Percentiles rank a stretch among this genome's conserved stretches.
Evolutionary conservation across 2,888 invertebrate genomes (phyloP).

Genomic region (Liopterus haemorrhoidalis): DNA sequence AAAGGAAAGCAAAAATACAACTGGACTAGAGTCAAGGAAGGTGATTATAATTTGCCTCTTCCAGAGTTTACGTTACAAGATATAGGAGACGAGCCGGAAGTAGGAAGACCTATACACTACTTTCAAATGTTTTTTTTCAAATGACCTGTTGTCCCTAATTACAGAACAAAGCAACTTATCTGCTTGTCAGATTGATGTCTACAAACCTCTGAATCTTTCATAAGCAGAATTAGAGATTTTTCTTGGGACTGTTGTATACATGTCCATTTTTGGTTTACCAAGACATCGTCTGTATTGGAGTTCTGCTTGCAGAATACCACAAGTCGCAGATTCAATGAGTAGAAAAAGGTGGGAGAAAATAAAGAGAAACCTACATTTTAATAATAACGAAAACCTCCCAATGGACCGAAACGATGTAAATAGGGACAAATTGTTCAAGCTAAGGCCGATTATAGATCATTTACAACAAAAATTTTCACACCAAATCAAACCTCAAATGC

Average conservation of each 20-base stretch:
- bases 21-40: not conserved
- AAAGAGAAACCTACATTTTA: slow-evolving; percentile 15
- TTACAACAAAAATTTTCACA: not conserved
- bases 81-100: slow-evolving; percentile 2
- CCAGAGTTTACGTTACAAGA: slow-evolving; percentile 8
- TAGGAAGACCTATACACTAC: slow-evolving; percentile 14
- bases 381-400: slow-evolving; percentile 9
- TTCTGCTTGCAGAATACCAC: slow-evolving; percentile 1
- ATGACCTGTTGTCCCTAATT: slow-evolving; percentile 8
- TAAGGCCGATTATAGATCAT: not conserved
- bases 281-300: slow-evolving; percentile 12
- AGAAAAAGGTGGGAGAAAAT: slow-evolving; percentile 13
- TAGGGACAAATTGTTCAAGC: slow-evolving; percentile 7
- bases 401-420: slow-evolving; percentile 1
- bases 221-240: slow-evolving; percentile 9
- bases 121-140: slow-evolving; percentile 12
- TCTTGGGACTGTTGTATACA: slow-evolving; percentile 16
- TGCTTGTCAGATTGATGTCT: slow-evolving; percentile 14
- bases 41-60: slow-evolving; percentile 1
- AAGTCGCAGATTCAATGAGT: slow-evolving; percentile 12
- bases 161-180: slow-evolving; percentile 16
- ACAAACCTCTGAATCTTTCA: slow-evolving; percentile 13
- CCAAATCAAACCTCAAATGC: slow-evolving; percentile 2
- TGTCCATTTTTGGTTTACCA: slow-evolving; percentile 17
- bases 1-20: too few relatives aligned